Evolutionary conservation across 2,113 vertebrate genomes (phyloP), one percentile per base, ranked within the genome.

Genomic region (Misgurnus anguillicaudatus): DNA sequence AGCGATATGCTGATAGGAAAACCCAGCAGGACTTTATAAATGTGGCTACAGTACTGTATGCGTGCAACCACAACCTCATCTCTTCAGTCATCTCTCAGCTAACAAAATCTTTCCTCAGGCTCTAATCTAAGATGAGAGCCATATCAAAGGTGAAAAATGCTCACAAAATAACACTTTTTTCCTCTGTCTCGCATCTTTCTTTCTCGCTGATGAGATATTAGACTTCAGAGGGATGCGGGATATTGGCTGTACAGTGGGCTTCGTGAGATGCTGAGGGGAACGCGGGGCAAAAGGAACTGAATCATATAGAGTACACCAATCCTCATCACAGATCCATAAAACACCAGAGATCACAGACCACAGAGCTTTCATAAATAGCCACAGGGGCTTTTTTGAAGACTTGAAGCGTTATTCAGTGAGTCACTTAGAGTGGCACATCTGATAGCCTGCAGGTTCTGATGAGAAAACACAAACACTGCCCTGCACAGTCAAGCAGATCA

Each of bases 111-210:
- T 31, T 57, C 61, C 78, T 6, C n/a, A 48, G 70, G 70, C 79
- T 75, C 71, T 75, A 80, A 75, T 75, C 79, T 80, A 45, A 75
- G 71, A 57, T 67, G 63, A 75, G 63, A 68, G 71, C 79, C 71
- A 80, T 75, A 75, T 80, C 71, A 75, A 80, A 80, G 79, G 57
- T 10, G 17, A 76, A 64, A 75, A 68, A 74, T 48, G 48, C 79
- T 73, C 60, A 75, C 79, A 80, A 75, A 75, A 74, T 80, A 75
- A 61, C 58, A 60, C 36, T 38, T 82, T 58, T 55, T 51, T 62
- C 64, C n/a, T 38, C 57, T 76, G 31, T 61, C 45, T 55, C 64
- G n/a, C 31, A 21, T 79, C 67, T 13, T n/a, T 64, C 6, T 64
- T n/a, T 55, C 68, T 79, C 76, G 0, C 57, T 72, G 68, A 60